Conservation (phyloP, 2,797 vertebrate species). For the Spheniscus humboldti region DNA sequence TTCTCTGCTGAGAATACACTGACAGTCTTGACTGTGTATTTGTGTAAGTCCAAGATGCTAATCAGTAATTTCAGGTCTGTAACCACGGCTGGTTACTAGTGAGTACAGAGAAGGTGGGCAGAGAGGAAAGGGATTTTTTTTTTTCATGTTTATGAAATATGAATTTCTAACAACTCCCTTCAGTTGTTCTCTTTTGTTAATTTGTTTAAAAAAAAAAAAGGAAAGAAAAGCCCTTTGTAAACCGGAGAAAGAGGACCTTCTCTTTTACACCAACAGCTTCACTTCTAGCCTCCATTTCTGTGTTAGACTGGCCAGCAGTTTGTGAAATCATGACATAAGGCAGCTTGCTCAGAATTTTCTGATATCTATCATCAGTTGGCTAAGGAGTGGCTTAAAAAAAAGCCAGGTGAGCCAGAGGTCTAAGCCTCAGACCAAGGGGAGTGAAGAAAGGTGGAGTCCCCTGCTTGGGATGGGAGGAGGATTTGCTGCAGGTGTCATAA, state of each 20-base stretch:
- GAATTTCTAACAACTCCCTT: background rate
- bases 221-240: background rate
- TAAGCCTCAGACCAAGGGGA: background rate
- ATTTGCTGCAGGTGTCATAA: background rate
- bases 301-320: background rate
- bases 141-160: background rate
- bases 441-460: background rate
- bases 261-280: background rate
- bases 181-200: background rate
- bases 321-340: background rate
- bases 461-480: background rate
- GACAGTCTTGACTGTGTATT: slow-evolving; percentile 7
- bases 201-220: background rate
- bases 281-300: background rate
- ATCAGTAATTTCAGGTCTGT: slow-evolving; percentile 18
- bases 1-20: slow-evolving; percentile 22
- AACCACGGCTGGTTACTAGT: background rate
- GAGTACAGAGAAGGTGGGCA: background rate
- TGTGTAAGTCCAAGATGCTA: slow-evolving; percentile 4
- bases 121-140: background rate
- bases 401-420: background rate
- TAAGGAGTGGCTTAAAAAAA: background rate
- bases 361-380: background rate
- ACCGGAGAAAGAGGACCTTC: background rate
- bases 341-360: background rate